A percentile compares a stretch with the other conserved stretches of the same genome.
These are phyloP conservation scores for Synergus laeviventris DNA, from an alignment of 2,888 invertebrate genomes.

Conservation along the genomic window DNA sequence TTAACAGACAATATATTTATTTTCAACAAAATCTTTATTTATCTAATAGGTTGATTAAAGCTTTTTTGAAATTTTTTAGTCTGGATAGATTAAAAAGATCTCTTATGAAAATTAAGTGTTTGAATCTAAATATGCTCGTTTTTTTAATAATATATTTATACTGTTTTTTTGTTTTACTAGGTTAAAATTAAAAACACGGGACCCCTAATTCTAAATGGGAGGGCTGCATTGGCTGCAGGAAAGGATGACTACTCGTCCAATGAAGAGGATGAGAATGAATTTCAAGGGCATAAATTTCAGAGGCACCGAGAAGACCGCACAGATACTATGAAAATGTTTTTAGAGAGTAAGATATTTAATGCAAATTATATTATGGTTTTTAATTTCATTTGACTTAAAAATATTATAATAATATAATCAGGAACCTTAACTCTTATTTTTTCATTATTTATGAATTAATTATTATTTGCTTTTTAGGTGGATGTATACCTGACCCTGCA, in stretches of 20 bases:
- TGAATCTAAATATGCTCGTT: neutral
- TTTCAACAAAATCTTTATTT: neutral
- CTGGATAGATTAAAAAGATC: neutral
- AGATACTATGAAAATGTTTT: slow-evolving; percentile 87
- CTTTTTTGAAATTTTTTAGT: neutral
- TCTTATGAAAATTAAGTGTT: neutral
- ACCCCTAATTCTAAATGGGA: slow-evolving; percentile 85
- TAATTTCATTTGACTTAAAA: neutral
- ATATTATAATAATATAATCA: too few species aligned
- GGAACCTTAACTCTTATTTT: neutral
- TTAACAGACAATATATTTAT: neutral
- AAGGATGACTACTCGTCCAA: slow-evolving; percentile 83
- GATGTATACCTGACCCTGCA: slow-evolving; percentile 97
- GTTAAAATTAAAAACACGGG: slow-evolving; percentile 80
- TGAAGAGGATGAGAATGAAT: slow-evolving; percentile 78
- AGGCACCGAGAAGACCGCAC: slow-evolving; percentile 54
- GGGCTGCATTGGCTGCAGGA: slow-evolving; percentile 89
- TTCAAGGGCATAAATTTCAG: slow-evolving; percentile 77
- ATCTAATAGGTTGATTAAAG: neutral
- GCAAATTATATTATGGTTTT: neutral
- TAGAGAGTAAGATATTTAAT: slow-evolving; percentile 80
- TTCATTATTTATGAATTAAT: neutral
- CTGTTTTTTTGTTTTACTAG: slow-evolving; percentile 68
- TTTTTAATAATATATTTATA: slow-evolving; percentile 13
- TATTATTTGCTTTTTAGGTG: slow-evolving; percentile 76